Base-by-base conservation (phyloP, 2,888 invertebrate species). In the Germaria angustata region DNA sequence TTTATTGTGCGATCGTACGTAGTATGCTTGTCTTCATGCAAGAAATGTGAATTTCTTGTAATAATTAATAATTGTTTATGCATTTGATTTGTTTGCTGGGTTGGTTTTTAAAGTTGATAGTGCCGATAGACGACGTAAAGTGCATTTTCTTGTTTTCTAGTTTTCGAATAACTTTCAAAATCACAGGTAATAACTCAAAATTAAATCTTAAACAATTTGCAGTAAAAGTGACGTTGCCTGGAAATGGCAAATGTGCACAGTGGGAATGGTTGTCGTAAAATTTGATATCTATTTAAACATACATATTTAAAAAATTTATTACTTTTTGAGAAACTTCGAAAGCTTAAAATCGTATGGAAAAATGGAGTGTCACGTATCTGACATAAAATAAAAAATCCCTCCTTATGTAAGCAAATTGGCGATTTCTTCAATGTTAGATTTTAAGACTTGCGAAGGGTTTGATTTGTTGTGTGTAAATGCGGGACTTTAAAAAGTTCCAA, bases 131-230 rank as follows among this genome's bases (percentile, higher is more conserved):
- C 32, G 13, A 32, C 65, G 73, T 65, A 78, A 81, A 81, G 81
- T 81, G 81, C 78, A 73, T 81, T 81, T 81, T 57, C 81, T 65
- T 81, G 81, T 81, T 81, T 73, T 65, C 53, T 22, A 44, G 11
- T 51, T 36, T 63, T n/a, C n/a, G n/a, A n/a, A n/a, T n/a, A 34
- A 73, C 73, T 73, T 63, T 73, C 44, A 49, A 76, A 57, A 68
- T 61, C 72, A 24, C 22, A 13, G 44, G 66, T 39, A 61, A 77
- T 81, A 81, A 72, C 72, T 77, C 75, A 80, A 69, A 75, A 71
- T 28, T 36, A 13, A 49, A 39, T 24, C 15, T 55, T 39, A 41
- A 41, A 28, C 44, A 63, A 17, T 41, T 39, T 59, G 53, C 22
- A 13, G 2, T 46, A 49, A 46, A 59, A 65, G 15, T 20, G 15